Evolutionary conservation across 2,113 vertebrate genomes (phyloP).

Genomic region (Psilopsiagon aymara): DNA sequence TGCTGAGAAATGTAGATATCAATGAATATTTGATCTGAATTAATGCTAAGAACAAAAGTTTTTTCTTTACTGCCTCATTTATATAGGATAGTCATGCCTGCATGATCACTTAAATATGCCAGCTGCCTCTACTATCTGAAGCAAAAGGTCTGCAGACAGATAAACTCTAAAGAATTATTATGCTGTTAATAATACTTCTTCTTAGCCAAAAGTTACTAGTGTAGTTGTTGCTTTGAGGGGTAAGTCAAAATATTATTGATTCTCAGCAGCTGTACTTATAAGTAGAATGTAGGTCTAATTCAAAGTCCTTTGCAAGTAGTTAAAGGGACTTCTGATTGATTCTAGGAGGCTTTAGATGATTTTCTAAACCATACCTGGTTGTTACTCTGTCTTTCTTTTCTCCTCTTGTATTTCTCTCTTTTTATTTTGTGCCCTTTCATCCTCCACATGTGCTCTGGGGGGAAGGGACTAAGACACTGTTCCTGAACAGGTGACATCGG

Average conservation of each 20-base stretch:
- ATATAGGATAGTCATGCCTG: neutral
- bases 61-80: neutral
- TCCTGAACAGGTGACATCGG: neutral
- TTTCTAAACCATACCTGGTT: neutral
- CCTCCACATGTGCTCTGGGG: neutral
- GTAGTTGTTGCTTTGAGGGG: constrained; percentile 3
- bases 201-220: neutral
- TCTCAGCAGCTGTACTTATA: constrained; percentile 32
- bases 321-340: constrained; percentile 27
- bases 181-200: neutral
- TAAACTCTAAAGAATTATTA: neutral
- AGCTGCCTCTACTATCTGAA: neutral
- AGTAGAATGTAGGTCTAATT: constrained; percentile 25
- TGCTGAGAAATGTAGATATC: constrained; percentile 34
- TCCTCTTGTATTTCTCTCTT: neutral
- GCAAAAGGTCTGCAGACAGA: neutral
- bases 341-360: neutral
- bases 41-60: constrained; percentile 16
- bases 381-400: neutral
- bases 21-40: constrained; percentile 52
- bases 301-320: constrained; percentile 37
- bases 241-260: constrained; percentile 53
- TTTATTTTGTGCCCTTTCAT: neutral
- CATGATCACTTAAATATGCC: neutral
- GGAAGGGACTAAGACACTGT: neutral